Base-by-base conservation (phyloP, 1,140 invertebrate species). In the Amyelois transitella region DNA sequence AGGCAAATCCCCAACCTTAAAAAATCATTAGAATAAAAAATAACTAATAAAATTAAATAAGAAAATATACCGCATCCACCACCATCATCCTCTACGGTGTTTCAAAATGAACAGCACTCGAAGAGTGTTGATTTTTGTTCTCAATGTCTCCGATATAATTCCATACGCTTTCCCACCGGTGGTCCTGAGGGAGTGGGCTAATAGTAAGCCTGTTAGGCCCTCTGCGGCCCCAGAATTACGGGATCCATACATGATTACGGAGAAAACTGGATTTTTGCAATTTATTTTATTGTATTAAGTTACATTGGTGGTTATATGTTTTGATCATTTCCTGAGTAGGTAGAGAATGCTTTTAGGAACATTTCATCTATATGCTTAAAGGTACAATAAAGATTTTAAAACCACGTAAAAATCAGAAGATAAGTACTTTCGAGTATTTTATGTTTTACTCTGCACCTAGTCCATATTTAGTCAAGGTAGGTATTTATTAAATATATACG, bases 81-180 rank as follows among this genome's bases (percentile, higher is more conserved):
- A 38, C 1, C 32, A 2, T 14, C n/a, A n/a, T 14, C n/a, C 32
- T 38, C 32, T 14, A 38, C 14, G 17, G 21, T 50, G 47, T 55
- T 65, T 61, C 69, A 64, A 80, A 80, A 78, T 82, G 79, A 80
- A 72, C 77, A 81, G 71, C 69, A 58, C 47, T 43, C 50, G 62
- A 45, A 22, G 60, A 69, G 74, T 82, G 79, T 82, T 82, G 79
- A 82, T 82, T 82, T 82, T 82, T 78, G 72, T 80, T 66, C 79
- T 80, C 72, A 82, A 62, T 66, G 64, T 62, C 58, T 62, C 62
- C 58, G 48, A 54, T 62, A 56, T 53, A 65, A 64, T 69, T 63
- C 66, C 53, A 55, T 45, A 19, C 56, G 55, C 51, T 72, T 79
- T 77, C 72, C 75, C 76, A 71, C 24, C 43, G 24, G 8, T 7